Percentiles rank a stretch among this genome's conserved stretches.
These are phyloP conservation scores for Nemotelus nigrinus DNA, from an alignment of 2,888 invertebrate species.

Conservation along the genomic window DNA sequence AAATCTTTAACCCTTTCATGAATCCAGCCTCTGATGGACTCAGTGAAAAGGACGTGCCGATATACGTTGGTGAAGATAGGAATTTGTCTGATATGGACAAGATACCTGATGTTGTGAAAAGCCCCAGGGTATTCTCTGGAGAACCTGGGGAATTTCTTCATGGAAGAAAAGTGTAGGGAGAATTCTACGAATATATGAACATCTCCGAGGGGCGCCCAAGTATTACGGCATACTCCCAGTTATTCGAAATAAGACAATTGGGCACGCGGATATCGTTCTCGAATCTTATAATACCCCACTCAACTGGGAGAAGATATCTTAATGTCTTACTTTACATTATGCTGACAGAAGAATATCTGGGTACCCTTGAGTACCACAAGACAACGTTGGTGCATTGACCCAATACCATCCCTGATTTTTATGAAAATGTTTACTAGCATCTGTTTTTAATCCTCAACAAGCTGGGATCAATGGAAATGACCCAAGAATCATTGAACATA, in stretches of 20 bases:
- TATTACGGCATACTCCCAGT: background rate
- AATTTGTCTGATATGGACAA: background rate
- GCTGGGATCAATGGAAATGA: conserved; percentile 39
- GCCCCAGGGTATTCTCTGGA: no score
- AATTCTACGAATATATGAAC: no score
- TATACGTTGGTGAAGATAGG: background rate
- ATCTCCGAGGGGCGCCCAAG: background rate
- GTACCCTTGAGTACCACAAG: background rate
- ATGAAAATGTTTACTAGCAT: conserved; percentile 42
- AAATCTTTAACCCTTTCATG: background rate
- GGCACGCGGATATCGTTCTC: conserved; percentile 41
- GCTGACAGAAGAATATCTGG: conserved; percentile 35
- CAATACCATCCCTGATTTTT: conserved; percentile 27
- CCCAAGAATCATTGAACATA: conserved; percentile 18
- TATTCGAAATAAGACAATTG: background rate
- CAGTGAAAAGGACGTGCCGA: background rate
- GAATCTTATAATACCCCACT: conserved; percentile 32
- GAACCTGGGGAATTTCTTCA: no score
- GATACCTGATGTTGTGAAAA: no score
- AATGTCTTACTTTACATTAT: conserved; percentile 46
- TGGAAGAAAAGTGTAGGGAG: no score
- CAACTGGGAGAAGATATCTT: conserved; percentile 33
- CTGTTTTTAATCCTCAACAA: conserved; percentile 29
- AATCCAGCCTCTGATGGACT: background rate
- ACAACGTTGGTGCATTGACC: conserved; percentile 32